phyloP scores from a whole-genome alignment of 2,113 vertebrate genomes.

The Numida meleagris region DNA sequence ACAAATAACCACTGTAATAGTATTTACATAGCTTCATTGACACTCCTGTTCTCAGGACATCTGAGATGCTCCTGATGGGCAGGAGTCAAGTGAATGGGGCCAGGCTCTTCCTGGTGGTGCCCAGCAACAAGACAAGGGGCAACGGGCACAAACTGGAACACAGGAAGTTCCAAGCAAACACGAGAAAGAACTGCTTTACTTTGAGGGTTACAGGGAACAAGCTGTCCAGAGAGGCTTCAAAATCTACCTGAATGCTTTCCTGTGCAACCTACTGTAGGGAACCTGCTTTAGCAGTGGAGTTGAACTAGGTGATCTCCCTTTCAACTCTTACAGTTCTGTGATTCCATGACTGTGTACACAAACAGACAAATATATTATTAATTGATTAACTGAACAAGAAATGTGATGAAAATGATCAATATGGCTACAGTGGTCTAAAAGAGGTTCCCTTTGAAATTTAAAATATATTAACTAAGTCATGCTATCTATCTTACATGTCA shows the following conservation, averaged over 20 bases:
- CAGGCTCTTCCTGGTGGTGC: too few relatives aligned
- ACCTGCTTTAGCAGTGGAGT: background rate
- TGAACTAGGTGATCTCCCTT: background rate
- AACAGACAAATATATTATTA: background rate
- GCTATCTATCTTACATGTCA: background rate
- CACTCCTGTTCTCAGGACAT: background rate
- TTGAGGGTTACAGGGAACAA: background rate
- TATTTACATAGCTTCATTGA: background rate
- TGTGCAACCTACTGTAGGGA: background rate
- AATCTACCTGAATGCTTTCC: background rate
- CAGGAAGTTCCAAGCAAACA: background rate
- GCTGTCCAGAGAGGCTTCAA: background rate
- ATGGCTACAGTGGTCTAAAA: background rate
- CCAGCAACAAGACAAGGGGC: background rate
- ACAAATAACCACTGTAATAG: background rate
- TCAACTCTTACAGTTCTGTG: background rate
- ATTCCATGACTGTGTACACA: background rate
- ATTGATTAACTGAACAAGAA: background rate
- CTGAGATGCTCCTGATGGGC: background rate
- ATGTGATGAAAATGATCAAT: background rate
- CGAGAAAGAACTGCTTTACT: background rate
- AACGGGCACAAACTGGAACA: background rate
- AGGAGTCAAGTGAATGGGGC: too few relatives aligned
- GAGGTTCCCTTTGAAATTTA: background rate
- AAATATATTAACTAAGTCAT: background rate